Conservation (phyloP, 2,888 invertebrate genomes). For the Microplitis deprimator region DNA sequence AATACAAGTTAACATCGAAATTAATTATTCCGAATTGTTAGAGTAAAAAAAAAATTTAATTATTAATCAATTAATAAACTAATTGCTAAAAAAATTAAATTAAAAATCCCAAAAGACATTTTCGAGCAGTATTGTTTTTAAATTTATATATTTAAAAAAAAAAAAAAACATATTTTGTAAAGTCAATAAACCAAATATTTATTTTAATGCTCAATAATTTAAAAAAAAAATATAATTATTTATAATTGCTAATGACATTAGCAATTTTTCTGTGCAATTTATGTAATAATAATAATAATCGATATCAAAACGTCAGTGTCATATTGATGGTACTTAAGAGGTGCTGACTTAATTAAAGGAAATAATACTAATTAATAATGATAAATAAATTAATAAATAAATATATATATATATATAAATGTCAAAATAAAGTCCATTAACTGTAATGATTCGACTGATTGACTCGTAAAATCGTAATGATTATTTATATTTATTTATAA, state of each 20-base stretch:
- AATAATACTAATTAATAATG: conserved; percentile 32
- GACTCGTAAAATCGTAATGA: conserved; percentile 27
- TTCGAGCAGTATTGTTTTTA: background rate
- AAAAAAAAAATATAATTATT: background rate
- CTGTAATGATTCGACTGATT: conserved; percentile 13
- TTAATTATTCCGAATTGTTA: conserved; percentile 51
- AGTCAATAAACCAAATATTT: background rate
- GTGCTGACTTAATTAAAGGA: conserved; percentile 42
- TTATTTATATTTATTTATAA: conserved; percentile 17
- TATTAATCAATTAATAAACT: background rate
- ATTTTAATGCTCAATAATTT: conserved; percentile 6
- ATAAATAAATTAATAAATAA: conserved; percentile 29
- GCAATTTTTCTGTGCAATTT: background rate
- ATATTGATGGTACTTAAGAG: conserved; percentile 66
- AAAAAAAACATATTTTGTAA: background rate
- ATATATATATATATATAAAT: conserved; percentile 27
- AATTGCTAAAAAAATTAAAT: conserved; percentile 32
- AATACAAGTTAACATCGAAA: conserved; percentile 49
- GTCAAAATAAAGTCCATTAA: background rate
- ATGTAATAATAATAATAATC: conserved; percentile 59
- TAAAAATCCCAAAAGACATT: background rate
- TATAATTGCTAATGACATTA: background rate
- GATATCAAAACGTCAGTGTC: conserved; percentile 65
- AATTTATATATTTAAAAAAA: too few relatives aligned
- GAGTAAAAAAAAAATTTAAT: conserved; percentile 37